Conservation (phyloP, 92 coral and sea anemone species). For the Phenganax stokvisi region DNA sequence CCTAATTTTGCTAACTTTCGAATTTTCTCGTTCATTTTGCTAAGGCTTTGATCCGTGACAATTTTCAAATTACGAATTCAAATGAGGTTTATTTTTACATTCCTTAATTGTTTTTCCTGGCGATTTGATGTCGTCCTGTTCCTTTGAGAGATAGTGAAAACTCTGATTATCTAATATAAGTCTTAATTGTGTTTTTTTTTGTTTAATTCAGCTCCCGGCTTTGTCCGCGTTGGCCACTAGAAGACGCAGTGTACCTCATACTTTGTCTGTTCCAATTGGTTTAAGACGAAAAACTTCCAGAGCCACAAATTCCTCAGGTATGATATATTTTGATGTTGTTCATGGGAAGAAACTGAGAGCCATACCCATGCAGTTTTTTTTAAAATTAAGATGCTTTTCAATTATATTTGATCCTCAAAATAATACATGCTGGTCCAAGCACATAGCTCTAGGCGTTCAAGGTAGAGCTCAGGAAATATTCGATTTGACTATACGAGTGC, state of each 20-base stretch:
- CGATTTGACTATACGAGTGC: too few relatives aligned
- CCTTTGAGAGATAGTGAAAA: not conserved
- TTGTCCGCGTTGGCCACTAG: slow-evolving; percentile 19
- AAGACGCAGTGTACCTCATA: slow-evolving; percentile 8
- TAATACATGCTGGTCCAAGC: too few relatives aligned
- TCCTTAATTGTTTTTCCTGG: not conserved
- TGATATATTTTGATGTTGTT: not conserved
- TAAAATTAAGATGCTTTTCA: too few relatives aligned
- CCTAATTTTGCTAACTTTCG: too few relatives aligned
- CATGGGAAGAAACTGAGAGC: not conserved
- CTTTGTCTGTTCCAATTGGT: slow-evolving; percentile 5
- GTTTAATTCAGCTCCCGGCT: slow-evolving; percentile 18
- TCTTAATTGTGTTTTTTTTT: not conserved
- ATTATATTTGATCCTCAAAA: too few relatives aligned
- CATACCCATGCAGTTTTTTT: not conserved
- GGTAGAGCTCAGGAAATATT: too few relatives aligned
- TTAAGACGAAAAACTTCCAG: slow-evolving; percentile 10
- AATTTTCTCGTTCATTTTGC: too few relatives aligned
- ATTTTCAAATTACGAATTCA: too few relatives aligned
- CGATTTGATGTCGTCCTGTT: not conserved
- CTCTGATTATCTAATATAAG: not conserved
- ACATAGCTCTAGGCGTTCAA: too few relatives aligned
- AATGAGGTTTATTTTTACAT: too few relatives aligned
- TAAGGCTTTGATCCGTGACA: too few relatives aligned
- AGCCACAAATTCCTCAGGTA: slow-evolving; percentile 2